Evolutionary conservation across 2,797 vertebrate genomes (phyloP).

Genomic region (Miichthys miiuy): DNA sequence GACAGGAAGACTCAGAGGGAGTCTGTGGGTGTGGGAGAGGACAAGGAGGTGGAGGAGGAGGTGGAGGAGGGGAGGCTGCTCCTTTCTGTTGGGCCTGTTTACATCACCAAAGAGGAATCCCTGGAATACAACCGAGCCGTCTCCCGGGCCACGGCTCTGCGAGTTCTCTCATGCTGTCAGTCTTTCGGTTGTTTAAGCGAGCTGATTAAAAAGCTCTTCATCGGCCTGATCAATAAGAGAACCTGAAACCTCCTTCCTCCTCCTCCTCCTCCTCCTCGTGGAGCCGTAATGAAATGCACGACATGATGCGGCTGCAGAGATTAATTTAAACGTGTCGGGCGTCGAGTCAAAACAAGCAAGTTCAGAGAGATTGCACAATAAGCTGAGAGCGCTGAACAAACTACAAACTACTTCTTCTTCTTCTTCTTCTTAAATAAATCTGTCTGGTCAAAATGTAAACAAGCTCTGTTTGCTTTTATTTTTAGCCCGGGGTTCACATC

Average conservation of each 20-base stretch:
- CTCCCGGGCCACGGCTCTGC: conserved; percentile 26
- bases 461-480: background rate
- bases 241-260: conserved; percentile 23
- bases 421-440: background rate
- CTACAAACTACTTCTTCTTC: background rate
- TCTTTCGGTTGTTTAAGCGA: background rate
- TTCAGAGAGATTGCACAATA: conserved; percentile 58
- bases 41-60: background rate
- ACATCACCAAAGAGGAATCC: conserved; percentile 77
- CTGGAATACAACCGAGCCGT: conserved; percentile 58
- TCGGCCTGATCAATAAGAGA: conserved; percentile 50
- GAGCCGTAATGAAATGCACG: background rate
- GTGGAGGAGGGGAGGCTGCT: conserved; percentile 30
- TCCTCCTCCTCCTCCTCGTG: background rate
- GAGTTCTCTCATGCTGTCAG: conserved; percentile 38
- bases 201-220: conserved; percentile 68
- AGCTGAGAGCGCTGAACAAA: conserved; percentile 22
- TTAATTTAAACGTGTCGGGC: background rate
- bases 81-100: conserved; percentile 52
- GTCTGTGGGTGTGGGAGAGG: conserved; percentile 58
- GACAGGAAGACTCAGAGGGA: conserved; percentile 51
- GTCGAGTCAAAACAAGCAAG: conserved; percentile 63
- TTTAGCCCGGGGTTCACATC: accelerated
- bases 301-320: background rate
- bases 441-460: conserved; percentile 19